Percentiles rank a stretch among this genome's conserved stretches.
phyloP scores from a whole-genome alignment of 2,113 vertebrate genomes.

The Gymnogyps californianus region DNA sequence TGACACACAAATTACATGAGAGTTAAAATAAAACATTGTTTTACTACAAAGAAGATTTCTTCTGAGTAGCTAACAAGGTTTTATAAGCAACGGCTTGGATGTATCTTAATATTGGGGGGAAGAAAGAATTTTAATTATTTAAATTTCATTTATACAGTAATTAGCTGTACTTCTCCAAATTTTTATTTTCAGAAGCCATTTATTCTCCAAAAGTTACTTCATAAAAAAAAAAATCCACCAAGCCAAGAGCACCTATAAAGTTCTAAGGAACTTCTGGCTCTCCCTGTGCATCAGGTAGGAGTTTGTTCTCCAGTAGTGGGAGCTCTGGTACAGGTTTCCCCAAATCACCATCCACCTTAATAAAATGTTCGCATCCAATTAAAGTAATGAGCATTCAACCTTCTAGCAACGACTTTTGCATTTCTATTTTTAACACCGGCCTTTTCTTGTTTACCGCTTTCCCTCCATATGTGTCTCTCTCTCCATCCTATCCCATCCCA shows the following conservation, averaged over 20 bases:
- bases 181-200: not conserved
- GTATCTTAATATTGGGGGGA: not conserved
- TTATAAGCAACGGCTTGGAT: not conserved
- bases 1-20: not conserved
- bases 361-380: not conserved
- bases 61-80: not conserved
- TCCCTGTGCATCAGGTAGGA: not conserved
- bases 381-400: not conserved
- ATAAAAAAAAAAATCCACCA: not conserved
- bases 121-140: not conserved
- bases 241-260: not conserved
- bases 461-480: not conserved
- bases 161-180: not conserved
- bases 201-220: not conserved
- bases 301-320: slow-evolving; percentile 37
- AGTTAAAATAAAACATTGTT: not conserved
- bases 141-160: not conserved
- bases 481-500: not conserved
- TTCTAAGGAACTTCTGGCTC: not conserved
- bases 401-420: fast-evolving
- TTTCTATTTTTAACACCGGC: not conserved
- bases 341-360: not conserved
- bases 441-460: not conserved
- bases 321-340: slow-evolving; percentile 30
- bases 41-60: not conserved